These are phyloP conservation scores for Plectrocnemia conspersa DNA, from an alignment of 1,140 invertebrate genomes.

Conservation along the genomic window DNA sequence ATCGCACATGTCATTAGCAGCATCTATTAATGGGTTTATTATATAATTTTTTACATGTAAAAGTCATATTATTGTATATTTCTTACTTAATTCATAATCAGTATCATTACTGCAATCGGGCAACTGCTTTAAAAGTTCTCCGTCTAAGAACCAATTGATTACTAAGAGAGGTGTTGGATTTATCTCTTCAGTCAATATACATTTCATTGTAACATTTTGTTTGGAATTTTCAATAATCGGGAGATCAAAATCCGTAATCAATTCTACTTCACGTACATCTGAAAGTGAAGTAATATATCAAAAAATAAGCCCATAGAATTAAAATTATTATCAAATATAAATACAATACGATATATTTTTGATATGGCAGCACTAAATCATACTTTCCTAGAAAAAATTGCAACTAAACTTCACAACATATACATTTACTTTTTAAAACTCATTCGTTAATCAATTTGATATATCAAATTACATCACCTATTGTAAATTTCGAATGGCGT, in stretches of 20 bases:
- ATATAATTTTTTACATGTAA: neutral
- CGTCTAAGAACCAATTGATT: conserved; percentile 79
- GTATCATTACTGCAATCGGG: conserved; percentile 69
- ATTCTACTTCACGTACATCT: conserved; percentile 73
- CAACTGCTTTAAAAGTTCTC: conserved; percentile 75
- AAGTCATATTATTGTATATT: neutral
- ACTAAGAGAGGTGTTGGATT: conserved; percentile 62
- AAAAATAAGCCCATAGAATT: neutral
- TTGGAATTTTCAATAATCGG: conserved; percentile 75
- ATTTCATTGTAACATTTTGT: conserved; percentile 75
- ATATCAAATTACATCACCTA: too few relatives aligned
- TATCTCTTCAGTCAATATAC: conserved; percentile 65
- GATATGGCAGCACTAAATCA: too few relatives aligned
- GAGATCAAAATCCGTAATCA: conserved; percentile 67
- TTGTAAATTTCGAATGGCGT: too few relatives aligned
- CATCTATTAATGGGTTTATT: neutral
- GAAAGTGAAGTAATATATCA: conserved; percentile 28
- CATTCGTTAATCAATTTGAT: too few relatives aligned
- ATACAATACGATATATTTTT: neutral
- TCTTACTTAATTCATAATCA: conserved; percentile 24
- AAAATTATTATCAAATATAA: neutral
- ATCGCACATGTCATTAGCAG: conserved; percentile 61
- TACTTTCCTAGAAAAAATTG: too few relatives aligned
- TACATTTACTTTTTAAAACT: too few relatives aligned
- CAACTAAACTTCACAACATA: too few relatives aligned